phyloP scores from a whole-genome alignment of 2,888 invertebrate genomes.

The Drosophila pseudotalamancana region DNA sequence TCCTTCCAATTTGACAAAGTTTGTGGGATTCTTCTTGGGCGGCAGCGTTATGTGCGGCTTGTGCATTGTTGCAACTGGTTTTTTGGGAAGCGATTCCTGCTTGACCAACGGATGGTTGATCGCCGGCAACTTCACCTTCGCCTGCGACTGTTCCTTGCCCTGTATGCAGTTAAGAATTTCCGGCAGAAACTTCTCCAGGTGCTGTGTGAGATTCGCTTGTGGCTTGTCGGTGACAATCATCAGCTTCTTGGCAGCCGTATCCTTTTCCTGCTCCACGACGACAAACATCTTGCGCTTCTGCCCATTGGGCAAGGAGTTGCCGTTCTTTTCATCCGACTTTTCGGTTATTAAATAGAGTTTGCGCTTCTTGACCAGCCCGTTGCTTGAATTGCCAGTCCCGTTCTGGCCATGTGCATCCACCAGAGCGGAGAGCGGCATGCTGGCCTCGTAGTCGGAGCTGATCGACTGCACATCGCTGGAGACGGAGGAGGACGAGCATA shows the following conservation, averaged over 20 bases:
- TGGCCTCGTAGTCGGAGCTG: slow-evolving; percentile 59
- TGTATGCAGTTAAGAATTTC: slow-evolving; percentile 81
- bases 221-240: slow-evolving; percentile 81
- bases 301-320: slow-evolving; percentile 27
- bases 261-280: slow-evolving; percentile 79
- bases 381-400: not conserved
- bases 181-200: slow-evolving; percentile 81
- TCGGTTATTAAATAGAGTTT: slow-evolving; percentile 83
- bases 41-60: slow-evolving; percentile 79
- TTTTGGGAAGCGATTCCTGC: slow-evolving; percentile 20
- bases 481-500: slow-evolving; percentile 67
- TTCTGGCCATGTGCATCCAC: slow-evolving; percentile 34
- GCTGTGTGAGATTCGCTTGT: slow-evolving; percentile 73
- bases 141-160: slow-evolving; percentile 58
- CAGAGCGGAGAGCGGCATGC: slow-evolving; percentile 44
- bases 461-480: slow-evolving; percentile 68
- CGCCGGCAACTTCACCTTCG: slow-evolving; percentile 6
- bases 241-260: slow-evolving; percentile 71
- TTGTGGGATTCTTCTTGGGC: slow-evolving; percentile 81
- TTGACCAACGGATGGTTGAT: slow-evolving; percentile 18
- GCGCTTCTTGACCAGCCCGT: slow-evolving; percentile 60
- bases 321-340: slow-evolving; percentile 60
- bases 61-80: slow-evolving; percentile 1
- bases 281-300: slow-evolving; percentile 75
- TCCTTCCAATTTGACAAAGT: slow-evolving; percentile 50